These are phyloP conservation scores for Caranx ignobilis DNA, from an alignment of 2,113 vertebrate genomes.

Conservation along the genomic window DNA sequence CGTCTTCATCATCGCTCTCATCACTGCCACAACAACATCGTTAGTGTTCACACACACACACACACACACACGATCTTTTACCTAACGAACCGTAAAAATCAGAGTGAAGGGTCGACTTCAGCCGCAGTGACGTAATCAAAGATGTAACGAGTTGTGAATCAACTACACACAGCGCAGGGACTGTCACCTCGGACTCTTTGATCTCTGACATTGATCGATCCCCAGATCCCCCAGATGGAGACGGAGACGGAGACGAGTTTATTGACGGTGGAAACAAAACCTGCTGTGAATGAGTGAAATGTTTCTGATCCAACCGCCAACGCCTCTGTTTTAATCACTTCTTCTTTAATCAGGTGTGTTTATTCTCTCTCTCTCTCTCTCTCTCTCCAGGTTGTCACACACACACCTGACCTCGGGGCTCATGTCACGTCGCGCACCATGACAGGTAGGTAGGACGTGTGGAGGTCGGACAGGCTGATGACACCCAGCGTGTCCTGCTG, in stretches of 20 bases:
- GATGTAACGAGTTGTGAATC: background rate
- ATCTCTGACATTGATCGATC: background rate
- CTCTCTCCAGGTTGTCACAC: slow-evolving; percentile 25
- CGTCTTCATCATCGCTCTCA: background rate
- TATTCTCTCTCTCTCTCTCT: background rate
- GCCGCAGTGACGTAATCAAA: background rate
- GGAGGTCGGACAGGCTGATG: slow-evolving; percentile 51
- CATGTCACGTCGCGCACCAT: slow-evolving; percentile 10
- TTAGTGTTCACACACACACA: slow-evolving; percentile 4
- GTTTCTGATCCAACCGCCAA: background rate
- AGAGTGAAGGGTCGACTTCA: background rate
- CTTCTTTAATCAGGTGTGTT: background rate
- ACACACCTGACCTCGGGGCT: slow-evolving; percentile 41
- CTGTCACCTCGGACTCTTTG: background rate
- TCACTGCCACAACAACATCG: slow-evolving; percentile 5
- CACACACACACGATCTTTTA: background rate
- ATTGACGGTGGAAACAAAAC: background rate
- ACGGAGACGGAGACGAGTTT: background rate
- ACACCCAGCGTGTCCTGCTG: slow-evolving; percentile 46
- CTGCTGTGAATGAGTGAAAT: background rate
- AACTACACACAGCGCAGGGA: background rate
- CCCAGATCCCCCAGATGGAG: background rate
- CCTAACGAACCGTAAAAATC: background rate
- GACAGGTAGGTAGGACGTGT: slow-evolving; percentile 52
- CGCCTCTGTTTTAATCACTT: background rate